Evolutionary conservation across 2,113 vertebrate genomes (phyloP), one percentile per base, ranked within the genome.

Genomic region (Halcyon senegalensis): DNA sequence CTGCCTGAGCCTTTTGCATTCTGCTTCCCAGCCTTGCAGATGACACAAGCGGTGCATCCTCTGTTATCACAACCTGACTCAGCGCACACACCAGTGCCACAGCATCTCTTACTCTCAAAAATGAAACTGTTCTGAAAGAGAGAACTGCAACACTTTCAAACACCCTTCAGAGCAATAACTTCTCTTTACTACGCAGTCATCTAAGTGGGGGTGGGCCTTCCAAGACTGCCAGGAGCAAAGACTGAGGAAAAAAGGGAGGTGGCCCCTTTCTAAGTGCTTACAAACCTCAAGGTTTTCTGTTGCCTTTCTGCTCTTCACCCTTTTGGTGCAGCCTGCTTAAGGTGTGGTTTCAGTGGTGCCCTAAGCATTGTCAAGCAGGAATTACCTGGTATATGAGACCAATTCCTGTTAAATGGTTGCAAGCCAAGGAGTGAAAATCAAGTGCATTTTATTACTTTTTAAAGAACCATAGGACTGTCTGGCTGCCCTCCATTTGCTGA

Each of bases 51-150:
- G 98, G 97, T 9, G 86, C 90, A n/a, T 98, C 97, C 21, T 98
- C 84, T 39, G 98, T 98, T 85, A 95, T 37, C 87, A 98, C 67
- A 2, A 98, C 96, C 98, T 13, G 11, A 20, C 27, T 30, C 98
- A 23, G 98, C 97, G 28, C 97, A 87, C 25, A 98, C 81, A 9
- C 98, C 98, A 5, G 98, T 85, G 37, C 98, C 98, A 9, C 97
- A 97, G 90, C 98, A 98, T 73, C 93, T 98, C 94, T 97, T 98
- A 74, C 98, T 97, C 86, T 98, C 97, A 0, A 96, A 90, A 90
- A 99, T 97, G 77, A 99, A 99, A 91, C 98, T 96, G n/a, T 98
- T 98, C 98, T 99, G 94, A 46, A 70, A 79, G 63, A 93, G 63
- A 87, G 53, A 76, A 78, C 64, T 63, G 24, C 60, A 39, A 31